These are phyloP conservation scores for Lethocerus indicus DNA, from an alignment of 1,140 invertebrate genomes.

Conservation along the genomic window DNA sequence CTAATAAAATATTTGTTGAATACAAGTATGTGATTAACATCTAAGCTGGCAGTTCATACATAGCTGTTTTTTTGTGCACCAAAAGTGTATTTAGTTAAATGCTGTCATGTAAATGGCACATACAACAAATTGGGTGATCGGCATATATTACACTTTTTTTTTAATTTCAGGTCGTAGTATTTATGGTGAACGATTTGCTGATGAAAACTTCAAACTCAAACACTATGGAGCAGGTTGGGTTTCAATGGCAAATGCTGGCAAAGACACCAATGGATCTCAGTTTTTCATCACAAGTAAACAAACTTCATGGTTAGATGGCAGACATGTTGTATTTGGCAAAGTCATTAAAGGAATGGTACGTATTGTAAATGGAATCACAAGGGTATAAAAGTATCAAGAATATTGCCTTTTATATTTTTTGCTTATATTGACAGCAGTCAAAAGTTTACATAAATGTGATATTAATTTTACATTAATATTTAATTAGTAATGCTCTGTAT, in stretches of 20 bases:
- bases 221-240: conserved; percentile 94
- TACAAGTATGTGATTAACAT: too few relatives aligned
- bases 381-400: not conserved
- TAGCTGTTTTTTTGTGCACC: too few relatives aligned
- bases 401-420: not conserved
- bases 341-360: conserved; percentile 75
- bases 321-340: conserved; percentile 97
- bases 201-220: conserved; percentile 96
- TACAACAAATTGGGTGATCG: too few relatives aligned
- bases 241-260: conserved; percentile 91
- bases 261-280: conserved; percentile 96
- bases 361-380: too few relatives aligned
- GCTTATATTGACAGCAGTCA: too few relatives aligned
- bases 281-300: conserved; percentile 91
- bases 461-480: conserved; percentile 6
- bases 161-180: conserved; percentile 61
- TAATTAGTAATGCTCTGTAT: too few relatives aligned
- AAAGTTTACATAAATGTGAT: too few relatives aligned
- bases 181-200: conserved; percentile 81
- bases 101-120: too few relatives aligned
- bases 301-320: conserved; percentile 89
- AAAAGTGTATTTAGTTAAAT: too few relatives aligned
- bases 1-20: too few relatives aligned
- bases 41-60: too few relatives aligned
- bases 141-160: too few relatives aligned